These are phyloP conservation scores for Nasonia vitripennis DNA, from an alignment of 1,140 invertebrate genomes.

Conservation along the genomic window DNA sequence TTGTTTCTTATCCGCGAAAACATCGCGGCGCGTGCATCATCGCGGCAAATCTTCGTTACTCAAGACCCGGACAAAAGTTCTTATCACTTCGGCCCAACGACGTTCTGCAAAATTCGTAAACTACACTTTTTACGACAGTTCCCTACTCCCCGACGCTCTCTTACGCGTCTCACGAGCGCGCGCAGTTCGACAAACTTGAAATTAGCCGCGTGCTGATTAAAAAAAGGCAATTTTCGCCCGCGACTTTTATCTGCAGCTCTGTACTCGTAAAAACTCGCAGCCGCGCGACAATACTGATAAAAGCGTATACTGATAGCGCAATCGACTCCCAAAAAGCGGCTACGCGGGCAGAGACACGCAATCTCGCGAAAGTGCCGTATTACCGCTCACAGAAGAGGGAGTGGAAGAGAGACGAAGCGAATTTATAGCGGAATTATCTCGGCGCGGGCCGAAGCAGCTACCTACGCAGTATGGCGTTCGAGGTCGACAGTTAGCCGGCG, in stretches of 20 bases:
- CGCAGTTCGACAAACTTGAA: slow-evolving; percentile 34
- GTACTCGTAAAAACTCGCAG: background rate
- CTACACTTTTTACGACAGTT: slow-evolving; percentile 32
- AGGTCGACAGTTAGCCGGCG: background rate
- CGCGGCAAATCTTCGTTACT: slow-evolving; percentile 25
- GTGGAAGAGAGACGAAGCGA: background rate
- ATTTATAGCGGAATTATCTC: slow-evolving; percentile 28
- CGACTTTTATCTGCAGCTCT: background rate
- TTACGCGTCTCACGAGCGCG: background rate
- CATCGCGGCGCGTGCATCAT: background rate
- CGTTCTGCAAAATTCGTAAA: slow-evolving; percentile 42
- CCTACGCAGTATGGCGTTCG: background rate
- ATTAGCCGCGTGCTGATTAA: slow-evolving; percentile 51
- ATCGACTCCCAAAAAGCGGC: background rate
- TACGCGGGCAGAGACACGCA: background rate
- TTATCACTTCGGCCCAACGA: slow-evolving; percentile 28
- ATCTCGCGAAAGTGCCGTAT: slow-evolving; percentile 13
- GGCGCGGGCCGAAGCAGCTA: background rate
- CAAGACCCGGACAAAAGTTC: slow-evolving; percentile 14
- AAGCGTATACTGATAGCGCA: background rate
- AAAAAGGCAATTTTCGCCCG: slow-evolving; percentile 42
- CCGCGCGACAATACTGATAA: background rate
- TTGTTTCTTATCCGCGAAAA: slow-evolving; percentile 14
- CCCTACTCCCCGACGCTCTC: background rate
- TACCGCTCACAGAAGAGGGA: background rate